Percentiles rank a stretch among this genome's conserved stretches.
phyloP scores from a whole-genome alignment of 2,113 vertebrate genomes.

The Scolopax mira region DNA sequence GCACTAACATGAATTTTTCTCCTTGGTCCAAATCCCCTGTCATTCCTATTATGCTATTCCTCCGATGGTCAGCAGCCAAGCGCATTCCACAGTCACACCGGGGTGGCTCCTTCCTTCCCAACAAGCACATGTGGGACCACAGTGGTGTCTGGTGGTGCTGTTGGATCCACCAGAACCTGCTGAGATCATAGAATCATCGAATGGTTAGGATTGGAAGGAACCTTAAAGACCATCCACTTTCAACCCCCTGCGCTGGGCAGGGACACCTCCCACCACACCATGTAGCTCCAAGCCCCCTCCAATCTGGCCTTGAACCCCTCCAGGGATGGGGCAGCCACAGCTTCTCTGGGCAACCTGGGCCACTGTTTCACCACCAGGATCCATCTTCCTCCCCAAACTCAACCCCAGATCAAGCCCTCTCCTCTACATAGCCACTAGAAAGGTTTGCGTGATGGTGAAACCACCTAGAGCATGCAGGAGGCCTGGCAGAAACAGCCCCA shows the following conservation, averaged over 20 bases:
- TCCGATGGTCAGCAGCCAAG: conserved; percentile 1
- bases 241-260: too few relatives aligned
- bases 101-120: neutral
- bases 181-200: neutral
- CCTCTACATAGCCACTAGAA: neutral
- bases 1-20: neutral
- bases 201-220: too few relatives aligned
- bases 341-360: too few relatives aligned
- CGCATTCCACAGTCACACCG: neutral
- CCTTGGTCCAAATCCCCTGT: neutral
- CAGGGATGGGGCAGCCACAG: too few relatives aligned
- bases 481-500: neutral
- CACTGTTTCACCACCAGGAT: neutral
- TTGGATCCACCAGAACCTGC: neutral
- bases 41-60: neutral
- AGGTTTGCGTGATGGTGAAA: neutral
- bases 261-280: too few relatives aligned
- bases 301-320: too few relatives aligned
- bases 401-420: neutral
- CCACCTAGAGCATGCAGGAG: neutral
- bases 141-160: neutral
- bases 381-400: neutral
- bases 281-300: too few relatives aligned
- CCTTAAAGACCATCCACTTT: too few relatives aligned
- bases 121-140: neutral